phyloP scores from a whole-genome alignment of 2,797 vertebrate species.

The Crossoptilon crossoptilon region DNA sequence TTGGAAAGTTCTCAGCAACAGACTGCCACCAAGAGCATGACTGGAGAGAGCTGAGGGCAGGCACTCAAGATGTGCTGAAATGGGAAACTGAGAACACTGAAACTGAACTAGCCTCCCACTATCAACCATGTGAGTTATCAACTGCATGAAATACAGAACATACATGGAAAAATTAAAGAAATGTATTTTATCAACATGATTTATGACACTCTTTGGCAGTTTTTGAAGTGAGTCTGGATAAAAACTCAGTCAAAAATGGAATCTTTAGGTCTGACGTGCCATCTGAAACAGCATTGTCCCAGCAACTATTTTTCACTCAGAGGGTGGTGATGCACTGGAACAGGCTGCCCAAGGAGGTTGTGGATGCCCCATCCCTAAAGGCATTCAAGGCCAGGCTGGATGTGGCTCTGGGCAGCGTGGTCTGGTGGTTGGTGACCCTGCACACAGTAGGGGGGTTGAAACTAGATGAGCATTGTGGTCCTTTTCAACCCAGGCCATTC shows the following conservation, averaged over 20 bases:
- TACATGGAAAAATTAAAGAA: background rate
- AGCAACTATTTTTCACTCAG: background rate
- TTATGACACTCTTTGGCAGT: background rate
- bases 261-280: background rate
- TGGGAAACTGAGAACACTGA: background rate
- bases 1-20: background rate
- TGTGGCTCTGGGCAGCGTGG: too few relatives aligned
- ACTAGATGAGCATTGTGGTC: too few relatives aligned
- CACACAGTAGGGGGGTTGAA: too few relatives aligned
- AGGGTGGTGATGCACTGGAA: too few relatives aligned
- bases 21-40: background rate
- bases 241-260: background rate
- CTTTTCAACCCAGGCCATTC: too few relatives aligned
- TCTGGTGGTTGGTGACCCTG: too few relatives aligned
- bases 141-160: background rate
- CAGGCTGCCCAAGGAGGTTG: too few relatives aligned
- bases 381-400: too few relatives aligned
- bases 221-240: background rate
- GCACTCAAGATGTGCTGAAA: background rate
- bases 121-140: background rate
- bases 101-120: background rate
- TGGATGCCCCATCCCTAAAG: too few relatives aligned
- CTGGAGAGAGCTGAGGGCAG: background rate
- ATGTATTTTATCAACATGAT: background rate
- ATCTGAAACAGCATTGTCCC: background rate